A percentile compares a stretch with the other conserved stretches of the same genome.
Conservation (phyloP, 2,888 invertebrate species). For the Mactromeris polynyma region DNA sequence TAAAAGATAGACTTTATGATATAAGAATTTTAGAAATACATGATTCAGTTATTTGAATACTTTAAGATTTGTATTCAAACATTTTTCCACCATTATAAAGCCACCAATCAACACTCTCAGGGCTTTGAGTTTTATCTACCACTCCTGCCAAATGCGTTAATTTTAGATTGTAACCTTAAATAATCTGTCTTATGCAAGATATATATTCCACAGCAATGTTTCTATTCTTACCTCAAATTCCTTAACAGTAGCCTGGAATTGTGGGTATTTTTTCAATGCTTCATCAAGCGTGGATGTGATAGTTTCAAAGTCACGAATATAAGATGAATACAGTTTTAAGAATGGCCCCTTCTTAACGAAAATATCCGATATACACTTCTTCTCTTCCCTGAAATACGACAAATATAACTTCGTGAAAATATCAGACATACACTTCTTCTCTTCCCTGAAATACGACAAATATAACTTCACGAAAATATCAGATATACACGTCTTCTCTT, state of each 20-base stretch:
- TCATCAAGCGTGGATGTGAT: conserved; percentile 88
- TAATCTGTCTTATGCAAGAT: too few species aligned
- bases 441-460: conserved; percentile 82
- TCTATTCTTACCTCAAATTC: conserved; percentile 88
- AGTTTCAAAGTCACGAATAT: conserved; percentile 89
- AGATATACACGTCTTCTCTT: conserved; percentile 87
- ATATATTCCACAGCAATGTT: not conserved
- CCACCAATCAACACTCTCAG: too few species aligned
- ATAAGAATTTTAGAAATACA: too few species aligned
- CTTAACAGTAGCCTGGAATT: conserved; percentile 88
- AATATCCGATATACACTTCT: conserved; percentile 88
- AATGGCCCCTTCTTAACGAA: conserved; percentile 90
- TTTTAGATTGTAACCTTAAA: too few species aligned
- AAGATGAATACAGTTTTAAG: conserved; percentile 89
- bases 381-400: conserved; percentile 82
- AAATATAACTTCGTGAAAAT: too few species aligned
- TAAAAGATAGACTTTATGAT: too few species aligned
- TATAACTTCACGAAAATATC: too few species aligned
- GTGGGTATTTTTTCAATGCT: conserved; percentile 88
- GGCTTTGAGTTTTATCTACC: too few species aligned
- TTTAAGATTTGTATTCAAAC: too few species aligned
- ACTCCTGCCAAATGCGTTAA: too few species aligned
- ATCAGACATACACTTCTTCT: conserved; percentile 88
- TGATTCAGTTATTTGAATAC: too few species aligned
- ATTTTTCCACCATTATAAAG: too few species aligned